Base-by-base conservation (phyloP, 2,797 vertebrate genomes). In the Gambusia yucatana region DNA sequence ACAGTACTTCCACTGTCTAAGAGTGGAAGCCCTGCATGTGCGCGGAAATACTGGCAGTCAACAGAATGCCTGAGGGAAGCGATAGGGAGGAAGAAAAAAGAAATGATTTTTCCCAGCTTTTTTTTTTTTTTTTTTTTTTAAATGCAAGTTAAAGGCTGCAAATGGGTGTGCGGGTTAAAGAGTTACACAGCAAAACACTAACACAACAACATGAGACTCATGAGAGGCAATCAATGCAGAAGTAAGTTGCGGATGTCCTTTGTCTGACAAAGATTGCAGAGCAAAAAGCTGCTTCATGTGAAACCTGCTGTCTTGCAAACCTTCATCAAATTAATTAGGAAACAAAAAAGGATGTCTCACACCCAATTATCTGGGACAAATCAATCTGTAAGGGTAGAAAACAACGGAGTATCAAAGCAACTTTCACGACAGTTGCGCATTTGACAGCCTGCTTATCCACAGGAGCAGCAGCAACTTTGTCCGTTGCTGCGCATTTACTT, bases 21-120 rank as follows among this genome's bases (percentile, higher is more conserved):
- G 48, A 41, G 79, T 46, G 41, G 50, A 22, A 67, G 82, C 80
- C 73, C 33, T 46, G 81, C 25, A 28, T 48, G 78, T 36, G 86
- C 82, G 86, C 87, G 70, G 33, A 76, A 76, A 8, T 57, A 25
- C 75, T 22, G 48, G 41, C 36, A 72, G 82, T 78, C 88, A 87
- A 50, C 82, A 9, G 3, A 33, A 57, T 81, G 87, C 84, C 86
- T 3, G 41, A 72, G 71, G 84, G 80, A 67, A 69, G 70, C 88
- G 83, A 63, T 13, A 16, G 76, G 2, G 9, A 41, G 65, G 25
- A n/a, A 69, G 65, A 44, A 67, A 67, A 73, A 84, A 84, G 59
- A 89, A 84, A 74, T 89, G n/a, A 14, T 72, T 92, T 91, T 87
- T 89, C 77, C 88, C 87, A 76, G 79, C 82, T 90, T 89, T 85